Evolutionary conservation across 1,140 invertebrate genomes (phyloP).

Genomic region (Cepaea nemoralis): DNA sequence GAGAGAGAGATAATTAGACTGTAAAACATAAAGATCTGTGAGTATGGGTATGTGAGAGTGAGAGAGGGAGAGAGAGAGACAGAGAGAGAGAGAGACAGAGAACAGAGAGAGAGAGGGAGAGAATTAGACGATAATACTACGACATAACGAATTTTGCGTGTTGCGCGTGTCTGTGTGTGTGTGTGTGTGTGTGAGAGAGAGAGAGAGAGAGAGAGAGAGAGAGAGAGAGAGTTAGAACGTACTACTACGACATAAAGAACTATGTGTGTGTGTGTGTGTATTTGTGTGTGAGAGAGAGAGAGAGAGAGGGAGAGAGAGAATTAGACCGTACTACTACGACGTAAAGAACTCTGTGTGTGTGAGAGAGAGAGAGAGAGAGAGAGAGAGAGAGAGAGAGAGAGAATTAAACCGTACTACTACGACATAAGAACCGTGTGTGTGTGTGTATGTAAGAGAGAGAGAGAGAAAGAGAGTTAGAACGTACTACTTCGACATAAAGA

Average conservation of each 20-base stretch:
- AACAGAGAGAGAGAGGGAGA: background rate
- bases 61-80: background rate
- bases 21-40: background rate
- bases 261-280: background rate
- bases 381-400: background rate
- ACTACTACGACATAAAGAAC: too few relatives aligned
- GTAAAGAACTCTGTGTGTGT: background rate
- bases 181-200: background rate
- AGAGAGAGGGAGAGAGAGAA: background rate
- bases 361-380: background rate
- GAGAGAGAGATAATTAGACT: constrained; percentile 22
- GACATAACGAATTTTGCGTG: too few relatives aligned
- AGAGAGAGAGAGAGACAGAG: background rate
- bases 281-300: background rate
- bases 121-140: too few relatives aligned
- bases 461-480: background rate
- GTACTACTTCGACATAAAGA: background rate
- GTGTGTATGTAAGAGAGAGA: too few relatives aligned
- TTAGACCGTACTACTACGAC: background rate
- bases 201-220: constrained; percentile 3
- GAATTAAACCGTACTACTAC: too few relatives aligned
- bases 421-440: too few relatives aligned
- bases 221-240: background rate
- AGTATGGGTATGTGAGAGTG: background rate
- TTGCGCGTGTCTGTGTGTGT: too few relatives aligned